Conservation (phyloP, 2,113 vertebrate species). For the Accipiter virgatus region DNA sequence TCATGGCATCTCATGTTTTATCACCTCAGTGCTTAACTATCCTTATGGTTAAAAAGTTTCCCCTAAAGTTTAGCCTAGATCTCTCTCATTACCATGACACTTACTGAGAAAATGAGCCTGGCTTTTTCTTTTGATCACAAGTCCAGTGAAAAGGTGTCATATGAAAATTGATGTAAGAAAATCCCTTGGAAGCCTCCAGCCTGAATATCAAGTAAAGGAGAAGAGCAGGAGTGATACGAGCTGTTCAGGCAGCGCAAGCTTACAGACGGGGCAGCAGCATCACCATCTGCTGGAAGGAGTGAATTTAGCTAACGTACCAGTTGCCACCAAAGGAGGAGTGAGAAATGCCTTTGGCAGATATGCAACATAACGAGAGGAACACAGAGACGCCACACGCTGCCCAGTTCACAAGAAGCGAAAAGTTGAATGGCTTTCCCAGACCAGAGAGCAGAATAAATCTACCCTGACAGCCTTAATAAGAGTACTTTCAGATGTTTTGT, state of each 20-base stretch:
- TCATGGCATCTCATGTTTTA: background rate
- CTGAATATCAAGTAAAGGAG: conserved; percentile 3
- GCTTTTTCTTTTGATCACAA: conserved; percentile 36
- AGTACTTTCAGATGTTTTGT: background rate
- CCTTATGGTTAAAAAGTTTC: background rate
- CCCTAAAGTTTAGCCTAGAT: background rate
- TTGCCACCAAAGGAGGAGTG: conserved; percentile 38
- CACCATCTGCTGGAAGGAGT: conserved; percentile 50
- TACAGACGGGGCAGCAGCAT: background rate
- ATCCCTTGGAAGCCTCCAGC: conserved; percentile 46
- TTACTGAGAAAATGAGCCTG: conserved; percentile 28
- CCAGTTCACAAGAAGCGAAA: background rate
- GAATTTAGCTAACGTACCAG: background rate
- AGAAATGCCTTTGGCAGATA: conserved; percentile 48
- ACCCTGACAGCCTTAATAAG: background rate
- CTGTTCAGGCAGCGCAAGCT: background rate
- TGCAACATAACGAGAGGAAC: background rate
- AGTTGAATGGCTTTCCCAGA: background rate
- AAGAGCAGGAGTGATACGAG: conserved; percentile 1
- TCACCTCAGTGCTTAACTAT: background rate
- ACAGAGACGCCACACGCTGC: background rate
- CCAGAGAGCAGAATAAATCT: background rate
- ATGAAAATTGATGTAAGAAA: conserved; percentile 42
- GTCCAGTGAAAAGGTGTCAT: conserved; percentile 10
- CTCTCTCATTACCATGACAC: background rate